phyloP scores from a whole-genome alignment of 2,113 vertebrate genomes.

The Mustela lutreola region DNA sequence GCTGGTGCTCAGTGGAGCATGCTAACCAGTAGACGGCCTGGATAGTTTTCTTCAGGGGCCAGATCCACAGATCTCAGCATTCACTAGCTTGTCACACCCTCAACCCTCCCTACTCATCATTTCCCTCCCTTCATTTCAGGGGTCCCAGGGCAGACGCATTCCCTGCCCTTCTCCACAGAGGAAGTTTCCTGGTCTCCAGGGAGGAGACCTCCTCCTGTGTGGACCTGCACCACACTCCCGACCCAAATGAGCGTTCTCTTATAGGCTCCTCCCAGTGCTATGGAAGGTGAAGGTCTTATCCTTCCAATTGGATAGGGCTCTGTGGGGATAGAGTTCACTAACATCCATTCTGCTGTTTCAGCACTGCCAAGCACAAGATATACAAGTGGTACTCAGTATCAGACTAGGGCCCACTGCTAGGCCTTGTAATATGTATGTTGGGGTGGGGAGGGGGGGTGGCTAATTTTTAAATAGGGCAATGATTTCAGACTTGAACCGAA shows the following conservation, averaged over 20 bases:
- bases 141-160: background rate
- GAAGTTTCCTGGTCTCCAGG: background rate
- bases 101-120: background rate
- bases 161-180: background rate
- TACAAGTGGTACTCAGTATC: background rate
- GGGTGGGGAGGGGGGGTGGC: no score
- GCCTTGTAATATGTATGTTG: background rate
- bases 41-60: background rate
- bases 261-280: background rate
- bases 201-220: no score
- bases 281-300: background rate
- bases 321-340: background rate
- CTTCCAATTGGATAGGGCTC: background rate
- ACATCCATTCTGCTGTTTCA: background rate
- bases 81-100: background rate
- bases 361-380: background rate
- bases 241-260: background rate
- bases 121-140: background rate
- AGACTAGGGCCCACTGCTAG: fast-evolving
- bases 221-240: background rate
- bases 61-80: background rate
- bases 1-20: background rate
- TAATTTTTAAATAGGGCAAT: conserved; percentile 25
- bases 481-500: background rate
- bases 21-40: background rate